Evolutionary conservation across 30 jellyfish, hydroid and myxozoan genomes (phyloP), one percentile per base, ranked within the genome.

Genomic region (Hydra vulgaris): DNA sequence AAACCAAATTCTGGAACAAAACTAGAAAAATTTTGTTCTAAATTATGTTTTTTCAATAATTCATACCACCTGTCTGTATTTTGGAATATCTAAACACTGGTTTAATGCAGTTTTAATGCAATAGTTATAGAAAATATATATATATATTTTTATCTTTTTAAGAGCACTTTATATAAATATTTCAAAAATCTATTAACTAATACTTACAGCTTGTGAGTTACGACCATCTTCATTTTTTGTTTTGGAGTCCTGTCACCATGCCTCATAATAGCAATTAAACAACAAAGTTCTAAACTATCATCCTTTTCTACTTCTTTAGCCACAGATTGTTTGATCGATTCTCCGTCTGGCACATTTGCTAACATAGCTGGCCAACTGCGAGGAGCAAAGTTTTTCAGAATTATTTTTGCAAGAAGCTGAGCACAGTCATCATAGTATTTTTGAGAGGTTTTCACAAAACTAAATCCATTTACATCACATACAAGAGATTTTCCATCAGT

Each of bases 241-340:
- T 92, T 92, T 23, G 99, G 99, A 55, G 99, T 92, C 23, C 99
- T 72, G 66, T 92, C 99, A 25, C 96, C 99, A 71, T 92, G 99
- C 19, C 99, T 86, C 54, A 92, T 92, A 66, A 92, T 83, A 8
- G 89, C 99, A 18, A 92, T 94, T 53, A 92, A 95, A 66, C 96
- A 87, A n/a, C 96, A 84, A 71, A 92, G 80, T 70, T 92, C 99
- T 24, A 92, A 74, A 94, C 77, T 84, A 7, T 92, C 82, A 7
- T 94, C 90, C 27, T 54, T 84, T 73, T 68, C 88, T 71, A 79
- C 94, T 72, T 85, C 94, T 26, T 70, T 72, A 18, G 81, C 69
- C 23, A 93, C 85, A 26, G 74, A 27, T 75, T 73, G 94, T 40
- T 76, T 80, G 21, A 68, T 72, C 71, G 76, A 67, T 25, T 89